These are phyloP conservation scores for Tiliacea citrago DNA, from an alignment of 2,888 invertebrate species.

Conservation along the genomic window DNA sequence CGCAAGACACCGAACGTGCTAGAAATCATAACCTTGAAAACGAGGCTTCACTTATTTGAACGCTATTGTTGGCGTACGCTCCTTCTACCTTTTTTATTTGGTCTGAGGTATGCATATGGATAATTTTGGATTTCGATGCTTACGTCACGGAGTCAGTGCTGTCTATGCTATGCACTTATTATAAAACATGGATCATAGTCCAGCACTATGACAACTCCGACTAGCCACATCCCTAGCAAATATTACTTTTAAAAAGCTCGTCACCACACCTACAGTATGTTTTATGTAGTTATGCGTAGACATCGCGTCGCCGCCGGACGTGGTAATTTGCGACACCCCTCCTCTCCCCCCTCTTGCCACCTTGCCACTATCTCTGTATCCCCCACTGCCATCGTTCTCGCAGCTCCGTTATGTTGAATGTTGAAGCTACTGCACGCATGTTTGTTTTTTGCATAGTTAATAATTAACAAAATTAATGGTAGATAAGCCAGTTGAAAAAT, in stretches of 20 bases:
- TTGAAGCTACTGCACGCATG: slow-evolving; percentile 40
- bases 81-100: too few relatives aligned
- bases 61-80: too few relatives aligned
- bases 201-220: not conserved
- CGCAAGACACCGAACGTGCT: too few relatives aligned
- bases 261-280: slow-evolving; percentile 9
- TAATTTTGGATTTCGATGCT: not conserved
- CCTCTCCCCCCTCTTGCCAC: slow-evolving; percentile 18
- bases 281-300: slow-evolving; percentile 41
- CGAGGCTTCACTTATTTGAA: too few relatives aligned
- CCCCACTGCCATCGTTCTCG: slow-evolving; percentile 3
- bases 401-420: slow-evolving; percentile 40
- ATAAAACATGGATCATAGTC: not conserved
- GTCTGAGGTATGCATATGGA: too few relatives aligned
- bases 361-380: not conserved
- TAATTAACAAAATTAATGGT: slow-evolving; percentile 5
- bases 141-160: not conserved
- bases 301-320: slow-evolving; percentile 72
- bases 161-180: not conserved
- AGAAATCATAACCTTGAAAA: too few relatives aligned
- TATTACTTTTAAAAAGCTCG: slow-evolving; percentile 21
- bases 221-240: not conserved
- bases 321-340: slow-evolving; percentile 68
- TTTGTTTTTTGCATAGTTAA: slow-evolving; percentile 22
- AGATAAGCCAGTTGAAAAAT: not conserved